Evolutionary conservation across 2,888 invertebrate genomes (phyloP).

Genomic region (Drosophila atroscutellata): DNA sequence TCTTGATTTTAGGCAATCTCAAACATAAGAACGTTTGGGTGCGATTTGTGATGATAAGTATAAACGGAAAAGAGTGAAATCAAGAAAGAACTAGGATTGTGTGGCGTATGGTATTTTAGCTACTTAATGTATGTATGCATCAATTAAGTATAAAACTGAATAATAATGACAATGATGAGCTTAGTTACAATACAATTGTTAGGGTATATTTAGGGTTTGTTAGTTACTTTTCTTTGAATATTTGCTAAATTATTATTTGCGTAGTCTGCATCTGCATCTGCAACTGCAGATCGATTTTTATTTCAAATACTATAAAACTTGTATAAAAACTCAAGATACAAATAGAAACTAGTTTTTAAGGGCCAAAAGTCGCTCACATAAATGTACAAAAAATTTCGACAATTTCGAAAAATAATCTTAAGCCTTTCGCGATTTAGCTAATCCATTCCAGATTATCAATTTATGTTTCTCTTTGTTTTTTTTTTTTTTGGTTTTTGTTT

Average conservation of each 20-base stretch:
- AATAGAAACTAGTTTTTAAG: conserved; percentile 42
- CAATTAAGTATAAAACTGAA: conserved; percentile 50
- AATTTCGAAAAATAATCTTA: conserved; percentile 73
- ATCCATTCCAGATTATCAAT: conserved; percentile 61
- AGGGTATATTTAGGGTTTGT: conserved; percentile 23
- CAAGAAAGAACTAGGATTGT: conserved; percentile 9
- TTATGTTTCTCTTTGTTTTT: conserved; percentile 42
- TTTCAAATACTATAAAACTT: conserved; percentile 33
- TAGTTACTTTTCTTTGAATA: conserved; percentile 21
- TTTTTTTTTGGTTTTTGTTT: conserved; percentile 31
- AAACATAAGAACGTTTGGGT: conserved; percentile 58
- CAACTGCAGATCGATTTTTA: conserved; percentile 16
- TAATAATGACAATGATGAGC: conserved; percentile 42
- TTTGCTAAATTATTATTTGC: conserved; percentile 41
- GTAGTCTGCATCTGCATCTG: conserved; percentile 27
- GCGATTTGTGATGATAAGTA: conserved; percentile 22
- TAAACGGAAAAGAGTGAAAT: conserved; percentile 47
- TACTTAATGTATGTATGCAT: conserved; percentile 57
- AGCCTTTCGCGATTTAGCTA: conserved; percentile 59
- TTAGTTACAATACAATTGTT: conserved; percentile 40
- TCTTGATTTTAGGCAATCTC: conserved; percentile 70
- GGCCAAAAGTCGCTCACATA: conserved; percentile 56
- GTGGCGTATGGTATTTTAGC: conserved; percentile 63
- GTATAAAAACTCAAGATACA: conserved; percentile 53
- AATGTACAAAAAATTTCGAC: conserved; percentile 52